Conservation (phyloP, 2,888 invertebrate species). For the Drosophila lacicola region DNA sequence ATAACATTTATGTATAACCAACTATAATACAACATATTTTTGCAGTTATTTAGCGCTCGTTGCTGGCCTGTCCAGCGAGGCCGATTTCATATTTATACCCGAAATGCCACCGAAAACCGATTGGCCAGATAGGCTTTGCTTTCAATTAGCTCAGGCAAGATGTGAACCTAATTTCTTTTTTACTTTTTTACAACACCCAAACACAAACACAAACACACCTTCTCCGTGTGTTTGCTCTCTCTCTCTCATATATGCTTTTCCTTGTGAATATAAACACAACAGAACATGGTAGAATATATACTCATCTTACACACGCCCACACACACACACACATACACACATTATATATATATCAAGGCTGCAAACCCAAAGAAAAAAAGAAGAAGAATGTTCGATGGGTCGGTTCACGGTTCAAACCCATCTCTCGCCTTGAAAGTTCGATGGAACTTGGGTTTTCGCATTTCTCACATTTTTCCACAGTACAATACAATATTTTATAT, state of each 20-base stretch:
- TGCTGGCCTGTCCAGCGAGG: constrained; percentile 92
- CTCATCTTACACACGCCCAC: constrained; percentile 8
- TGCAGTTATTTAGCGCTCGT: constrained; percentile 93
- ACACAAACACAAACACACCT: constrained; percentile 19
- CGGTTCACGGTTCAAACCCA: too few relatives aligned
- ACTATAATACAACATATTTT: constrained; percentile 63
- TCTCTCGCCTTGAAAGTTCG: too few relatives aligned
- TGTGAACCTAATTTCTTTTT: constrained; percentile 34
- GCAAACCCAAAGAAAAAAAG: too few relatives aligned
- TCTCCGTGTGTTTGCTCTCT: constrained; percentile 10
- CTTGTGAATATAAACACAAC: constrained; percentile 19
- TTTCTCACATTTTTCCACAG: too few relatives aligned
- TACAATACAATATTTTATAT: too few relatives aligned
- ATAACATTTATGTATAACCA: constrained; percentile 34
- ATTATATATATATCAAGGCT: neutral
- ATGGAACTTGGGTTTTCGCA: too few relatives aligned
- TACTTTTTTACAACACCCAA: neutral
- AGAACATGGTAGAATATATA: constrained; percentile 1
- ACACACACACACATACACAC: constrained; percentile 8
- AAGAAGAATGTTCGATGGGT: too few relatives aligned
- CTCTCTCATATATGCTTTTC: constrained; percentile 23
- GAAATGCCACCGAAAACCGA: constrained; percentile 92
- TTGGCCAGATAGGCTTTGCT: constrained; percentile 92
- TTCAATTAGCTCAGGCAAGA: constrained; percentile 90
- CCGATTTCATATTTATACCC: constrained; percentile 95